Conservation (phyloP, 2,888 invertebrate species). For the Dasysyrphus albostriatus region DNA sequence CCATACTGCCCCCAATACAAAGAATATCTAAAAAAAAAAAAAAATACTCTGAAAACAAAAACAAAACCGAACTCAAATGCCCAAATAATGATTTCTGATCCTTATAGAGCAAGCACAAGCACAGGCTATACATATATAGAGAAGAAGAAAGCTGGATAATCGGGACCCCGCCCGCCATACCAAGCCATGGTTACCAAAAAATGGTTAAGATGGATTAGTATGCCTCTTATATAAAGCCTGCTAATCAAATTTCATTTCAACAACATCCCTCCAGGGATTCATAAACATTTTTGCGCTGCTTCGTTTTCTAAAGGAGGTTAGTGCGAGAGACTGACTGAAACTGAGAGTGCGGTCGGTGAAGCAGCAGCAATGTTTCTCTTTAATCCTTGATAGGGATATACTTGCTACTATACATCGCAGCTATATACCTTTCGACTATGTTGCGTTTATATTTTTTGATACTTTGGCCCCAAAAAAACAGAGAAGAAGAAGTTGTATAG, state of each 20-base stretch:
- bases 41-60: not conserved
- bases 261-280: slow-evolving; percentile 71
- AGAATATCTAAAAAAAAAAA: too few species aligned
- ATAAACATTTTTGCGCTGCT: slow-evolving; percentile 49
- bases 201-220: slow-evolving; percentile 73
- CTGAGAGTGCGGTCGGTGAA: slow-evolving; percentile 14
- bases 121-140: not conserved
- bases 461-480: not conserved
- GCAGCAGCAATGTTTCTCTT: slow-evolving; percentile 53
- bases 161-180: not conserved
- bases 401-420: not conserved
- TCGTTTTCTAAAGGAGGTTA: not conserved
- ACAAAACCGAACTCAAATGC: slow-evolving; percentile 21
- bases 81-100: slow-evolving; percentile 69
- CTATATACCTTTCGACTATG: not conserved
- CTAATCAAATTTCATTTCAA: slow-evolving; percentile 75
- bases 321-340: not conserved
- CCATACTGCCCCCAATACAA: slow-evolving; percentile 27
- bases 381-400: slow-evolving; percentile 54
- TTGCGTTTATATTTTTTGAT: not conserved
- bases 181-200: slow-evolving; percentile 55
- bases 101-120: not conserved
- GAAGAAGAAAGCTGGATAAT: not conserved
- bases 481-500: too few species aligned
- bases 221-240: slow-evolving; percentile 70